Conservation (phyloP, 2,888 invertebrate species). For the Dioctria rufipes region DNA sequence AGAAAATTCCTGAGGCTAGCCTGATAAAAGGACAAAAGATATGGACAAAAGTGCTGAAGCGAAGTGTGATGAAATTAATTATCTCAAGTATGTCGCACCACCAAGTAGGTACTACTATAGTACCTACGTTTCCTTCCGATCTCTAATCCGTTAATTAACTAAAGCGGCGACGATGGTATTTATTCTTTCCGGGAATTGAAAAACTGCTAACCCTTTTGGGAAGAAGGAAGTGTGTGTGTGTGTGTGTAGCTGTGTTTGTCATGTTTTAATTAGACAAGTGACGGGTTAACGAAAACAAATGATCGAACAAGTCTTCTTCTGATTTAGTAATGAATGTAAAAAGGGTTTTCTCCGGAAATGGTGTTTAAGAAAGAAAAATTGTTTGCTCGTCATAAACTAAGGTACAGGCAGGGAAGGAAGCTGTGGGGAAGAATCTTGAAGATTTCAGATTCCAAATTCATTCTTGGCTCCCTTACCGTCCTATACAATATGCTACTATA, state of each 20-base stretch:
- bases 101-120: not conserved
- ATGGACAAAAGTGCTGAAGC: constrained; percentile 4
- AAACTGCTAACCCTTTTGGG: no score
- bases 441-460: no score
- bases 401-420: no score
- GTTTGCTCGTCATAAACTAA: no score
- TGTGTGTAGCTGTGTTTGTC: not conserved
- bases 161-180: no score
- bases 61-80: constrained; percentile 36
- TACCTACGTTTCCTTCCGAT: not conserved
- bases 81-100: not conserved
- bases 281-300: not conserved
- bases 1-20: not conserved
- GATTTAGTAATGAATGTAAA: no score
- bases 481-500: no score
- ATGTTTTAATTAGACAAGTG: constrained; percentile 4
- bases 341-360: no score
- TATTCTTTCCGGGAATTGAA: no score
- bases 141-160: not conserved
- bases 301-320: no score
- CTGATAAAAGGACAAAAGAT: not conserved
- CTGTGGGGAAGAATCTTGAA: no score
- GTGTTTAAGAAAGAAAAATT: constrained; percentile 1
- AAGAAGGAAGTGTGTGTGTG: not conserved
- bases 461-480: no score